A percentile compares a stretch with the other conserved stretches of the same genome.
These are phyloP conservation scores for Papilio polytes DNA, from an alignment of 1,140 invertebrate species.

Conservation along the genomic window DNA sequence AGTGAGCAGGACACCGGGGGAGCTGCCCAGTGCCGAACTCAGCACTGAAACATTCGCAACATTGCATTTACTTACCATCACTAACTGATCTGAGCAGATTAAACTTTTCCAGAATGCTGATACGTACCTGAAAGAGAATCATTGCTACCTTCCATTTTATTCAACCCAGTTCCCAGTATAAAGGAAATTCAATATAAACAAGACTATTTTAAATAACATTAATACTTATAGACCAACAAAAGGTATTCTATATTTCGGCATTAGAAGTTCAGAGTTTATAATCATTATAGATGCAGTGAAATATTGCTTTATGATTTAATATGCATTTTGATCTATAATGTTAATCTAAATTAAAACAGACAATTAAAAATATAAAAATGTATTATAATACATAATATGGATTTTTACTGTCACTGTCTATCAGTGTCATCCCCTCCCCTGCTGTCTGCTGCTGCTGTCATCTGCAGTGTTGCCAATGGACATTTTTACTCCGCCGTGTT, in stretches of 20 bases:
- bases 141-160: slow-evolving; percentile 73
- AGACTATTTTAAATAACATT: slow-evolving; percentile 21
- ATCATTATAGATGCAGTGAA: neutral
- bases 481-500: neutral
- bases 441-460: neutral
- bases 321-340: neutral
- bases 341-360: neutral
- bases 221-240: neutral
- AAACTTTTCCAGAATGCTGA: neutral
- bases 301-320: neutral
- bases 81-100: neutral
- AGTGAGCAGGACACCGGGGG: slow-evolving; percentile 87
- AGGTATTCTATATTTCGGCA: neutral
- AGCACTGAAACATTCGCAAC: slow-evolving; percentile 57
- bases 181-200: slow-evolving; percentile 11
- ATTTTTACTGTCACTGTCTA: neutral
- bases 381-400: neutral
- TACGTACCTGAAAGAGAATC: slow-evolving; percentile 72
- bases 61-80: slow-evolving; percentile 21
- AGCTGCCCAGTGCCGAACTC: slow-evolving; percentile 62
- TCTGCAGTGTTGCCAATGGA: neutral
- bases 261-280: neutral
- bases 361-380: neutral
- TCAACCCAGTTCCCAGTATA: neutral
- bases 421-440: neutral